Evolutionary conservation across 2,113 vertebrate genomes (phyloP).

Genomic region (Lasiurus borealis): DNA sequence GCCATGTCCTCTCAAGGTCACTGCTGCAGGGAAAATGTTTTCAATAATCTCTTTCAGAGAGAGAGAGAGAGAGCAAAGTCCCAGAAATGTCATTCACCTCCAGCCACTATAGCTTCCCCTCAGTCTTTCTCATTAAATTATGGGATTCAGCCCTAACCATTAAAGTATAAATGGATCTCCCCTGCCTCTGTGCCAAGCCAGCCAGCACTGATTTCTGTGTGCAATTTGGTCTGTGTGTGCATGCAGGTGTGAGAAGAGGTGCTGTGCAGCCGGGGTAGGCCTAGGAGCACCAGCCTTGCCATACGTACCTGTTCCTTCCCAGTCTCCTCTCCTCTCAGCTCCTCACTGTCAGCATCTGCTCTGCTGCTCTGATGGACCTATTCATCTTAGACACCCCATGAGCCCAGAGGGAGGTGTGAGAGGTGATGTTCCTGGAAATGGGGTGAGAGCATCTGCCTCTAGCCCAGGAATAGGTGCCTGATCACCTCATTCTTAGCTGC

Average conservation of each 20-base stretch:
- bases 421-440: neutral
- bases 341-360: fast-evolving
- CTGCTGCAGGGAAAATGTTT: neutral
- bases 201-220: neutral
- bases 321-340: neutral
- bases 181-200: neutral
- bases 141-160: neutral
- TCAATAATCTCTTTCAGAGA: neutral
- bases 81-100: neutral
- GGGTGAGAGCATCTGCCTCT: neutral
- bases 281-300: neutral
- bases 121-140: neutral
- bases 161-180: neutral
- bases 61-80: neutral
- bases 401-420: neutral
- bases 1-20: neutral
- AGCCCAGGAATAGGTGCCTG: neutral
- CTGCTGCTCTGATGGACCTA: fast-evolving
- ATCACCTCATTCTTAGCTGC: neutral
- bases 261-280: too few relatives aligned
- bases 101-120: neutral
- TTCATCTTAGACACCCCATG: neutral
- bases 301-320: neutral
- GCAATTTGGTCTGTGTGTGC: neutral
- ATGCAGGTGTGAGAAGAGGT: neutral